Evolutionary conservation across 2,797 vertebrate species (phyloP), one percentile per base, ranked within the genome.

Genomic region (Pseudochirops corinnae): DNA sequence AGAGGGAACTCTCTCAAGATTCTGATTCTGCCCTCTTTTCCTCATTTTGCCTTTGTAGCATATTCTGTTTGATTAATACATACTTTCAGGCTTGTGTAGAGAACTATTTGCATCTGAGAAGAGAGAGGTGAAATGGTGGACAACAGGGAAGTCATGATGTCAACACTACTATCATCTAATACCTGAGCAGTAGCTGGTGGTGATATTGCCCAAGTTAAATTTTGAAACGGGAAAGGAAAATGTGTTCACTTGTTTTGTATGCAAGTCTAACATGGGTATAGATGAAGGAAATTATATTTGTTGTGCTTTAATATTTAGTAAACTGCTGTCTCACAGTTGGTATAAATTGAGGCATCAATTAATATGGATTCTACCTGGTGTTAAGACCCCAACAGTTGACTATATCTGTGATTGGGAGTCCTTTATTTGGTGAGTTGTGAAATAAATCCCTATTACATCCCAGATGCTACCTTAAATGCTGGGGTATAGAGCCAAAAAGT

Each of bases 11-110:
- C 94, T 26, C 53, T 92, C 39, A 93, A 55, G 58, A 33, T 93
- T 94, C 90, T 97, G 46, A 60, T 94, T 57, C 39, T 90, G 28
- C 62, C 14, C 94, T 24, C 29, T 91, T 58, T 95, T 82, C 74
- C 7, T 91, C 46, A 94, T 33, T 92, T 95, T 55, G n/a, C 9
- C 11, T 97, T 95, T 93, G 28, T 87, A 50, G 29, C 29, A 13
- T 95, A 60, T 50, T 50, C 82, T 93, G 93, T 3, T 29, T 94
- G 94, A 94, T 53, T 90, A 95, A 91, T 58, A 29, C 50, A 24
- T 62, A 67, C 56, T 90, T 93, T 24, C 91, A 91, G 91, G 67
- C 90, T 93, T 82, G 33, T 58, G 11, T 55, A 53, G 58, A 93
- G 91, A 56, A 39, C 16, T 26, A 1, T 87, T 87, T 87, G 21